Evolutionary conservation across 35 echinoderm and acorn worm genomes (phyloP), one percentile per base, ranked within the genome.

Genomic region (Ptychodera flava): DNA sequence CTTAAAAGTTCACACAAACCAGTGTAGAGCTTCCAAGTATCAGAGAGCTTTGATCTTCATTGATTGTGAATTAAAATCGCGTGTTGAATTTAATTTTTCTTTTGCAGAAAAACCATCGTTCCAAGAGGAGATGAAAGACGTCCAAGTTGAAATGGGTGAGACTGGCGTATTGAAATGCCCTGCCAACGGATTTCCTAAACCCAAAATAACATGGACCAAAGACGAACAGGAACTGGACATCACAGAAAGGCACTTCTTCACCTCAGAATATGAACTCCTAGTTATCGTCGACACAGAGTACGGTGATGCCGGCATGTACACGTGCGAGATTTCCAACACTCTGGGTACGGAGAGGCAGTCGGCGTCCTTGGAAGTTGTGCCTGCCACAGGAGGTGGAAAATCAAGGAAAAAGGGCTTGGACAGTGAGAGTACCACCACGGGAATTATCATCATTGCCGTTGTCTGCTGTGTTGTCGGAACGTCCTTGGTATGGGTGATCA

Each of bases 391-490:
- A 22, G 45, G 6, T 64, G 45, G 6, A 6, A 64, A 64, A 22
- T 64, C 45, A 64, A 64, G 22, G 45, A 64, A 64, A 22, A 64
- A 64, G 45, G 45, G 45, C 6, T 22, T 77, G 16, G 27, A 1
- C 77, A 35, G 76, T 87, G 83, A 80, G 34, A 83, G 87, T 34
- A 91, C 91, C 0, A 94, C 90, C 16, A 98, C 90, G 16, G 89
- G 92, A 1, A 98, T 98, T 88, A 98, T 98, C 38, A 88, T 92
- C 64, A 93, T 94, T 29, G 86, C 90, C 12, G 89, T 93, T n/a
- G 92, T 97, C 0, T 97, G 92, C 90, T 93, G 95, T 38, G 64
- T 97, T 35, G 89, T 93, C 0, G 95, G 95, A 28, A 97, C 95
- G 14, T 97, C 95, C 0, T 82, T 93, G 37, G 90, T 97, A 16